A percentile compares a stretch with the other conserved stretches of the same genome.
phyloP scores from a whole-genome alignment of 2,113 vertebrate species.

The Colossoma macropomum region DNA sequence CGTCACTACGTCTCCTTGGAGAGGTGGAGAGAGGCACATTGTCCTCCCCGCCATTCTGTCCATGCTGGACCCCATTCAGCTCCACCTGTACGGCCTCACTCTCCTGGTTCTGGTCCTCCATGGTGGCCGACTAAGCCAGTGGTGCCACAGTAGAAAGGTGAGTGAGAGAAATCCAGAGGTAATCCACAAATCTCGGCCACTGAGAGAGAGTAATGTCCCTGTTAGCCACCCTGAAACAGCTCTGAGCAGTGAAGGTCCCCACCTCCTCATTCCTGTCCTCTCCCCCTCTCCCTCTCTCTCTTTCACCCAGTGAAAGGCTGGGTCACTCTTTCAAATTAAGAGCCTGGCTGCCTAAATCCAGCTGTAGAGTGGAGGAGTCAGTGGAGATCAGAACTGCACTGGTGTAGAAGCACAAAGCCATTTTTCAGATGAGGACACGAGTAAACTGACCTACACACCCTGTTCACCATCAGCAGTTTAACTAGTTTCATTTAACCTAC shows the following conservation, averaged over 20 bases:
- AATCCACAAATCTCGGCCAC: conserved; percentile 50
- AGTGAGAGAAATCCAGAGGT: background rate
- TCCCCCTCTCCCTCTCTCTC: background rate
- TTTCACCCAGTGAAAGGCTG: conserved; percentile 37
- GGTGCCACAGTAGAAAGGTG: too few species aligned
- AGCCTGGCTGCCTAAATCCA: conserved; percentile 52
- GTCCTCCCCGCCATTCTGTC: conserved; percentile 70
- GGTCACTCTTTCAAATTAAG: conserved; percentile 79
- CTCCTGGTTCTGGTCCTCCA: conserved; percentile 82
- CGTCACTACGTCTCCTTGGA: conserved; percentile 90
- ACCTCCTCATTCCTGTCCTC: background rate
- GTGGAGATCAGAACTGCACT: background rate
- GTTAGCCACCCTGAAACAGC: conserved; percentile 20
- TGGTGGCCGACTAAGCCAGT: conserved; percentile 38
- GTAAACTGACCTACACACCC: too few species aligned
- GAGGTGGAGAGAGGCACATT: conserved; percentile 88
- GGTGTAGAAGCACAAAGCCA: background rate
- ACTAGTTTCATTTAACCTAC: too few species aligned
- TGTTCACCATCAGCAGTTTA: too few species aligned
- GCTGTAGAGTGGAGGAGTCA: conserved; percentile 46
- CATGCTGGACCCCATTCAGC: conserved; percentile 65
- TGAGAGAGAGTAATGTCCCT: conserved; percentile 41
- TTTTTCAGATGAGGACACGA: background rate
- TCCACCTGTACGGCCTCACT: conserved; percentile 70
- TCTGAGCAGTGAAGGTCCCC: conserved; percentile 7